Evolutionary conservation across 1,140 invertebrate species (phyloP).

Genomic region (Reticulitermes speratus): DNA sequence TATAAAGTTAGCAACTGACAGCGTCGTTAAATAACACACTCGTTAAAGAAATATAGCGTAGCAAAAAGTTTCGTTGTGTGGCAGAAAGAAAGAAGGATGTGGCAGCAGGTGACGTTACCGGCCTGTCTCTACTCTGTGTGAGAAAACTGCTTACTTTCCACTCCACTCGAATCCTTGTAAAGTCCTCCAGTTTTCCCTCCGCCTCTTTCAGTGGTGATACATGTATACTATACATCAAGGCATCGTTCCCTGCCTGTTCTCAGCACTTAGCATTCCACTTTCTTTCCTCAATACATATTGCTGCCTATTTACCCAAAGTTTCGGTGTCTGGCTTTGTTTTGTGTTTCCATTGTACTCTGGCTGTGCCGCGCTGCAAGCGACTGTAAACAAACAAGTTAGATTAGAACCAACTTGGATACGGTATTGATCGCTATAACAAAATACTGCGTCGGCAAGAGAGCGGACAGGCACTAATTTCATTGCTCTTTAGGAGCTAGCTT

Average conservation of each 20-base stretch:
- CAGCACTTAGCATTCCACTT: not conserved
- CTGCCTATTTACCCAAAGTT: conserved; percentile 25
- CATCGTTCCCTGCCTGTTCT: not conserved
- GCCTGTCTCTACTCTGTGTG: not conserved
- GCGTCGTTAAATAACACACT: no score
- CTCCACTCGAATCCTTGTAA: not conserved
- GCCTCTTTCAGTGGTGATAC: conserved; percentile 13
- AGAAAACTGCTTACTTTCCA: not conserved
- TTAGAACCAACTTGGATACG: conserved; percentile 27
- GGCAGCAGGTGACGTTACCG: no score
- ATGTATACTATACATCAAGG: conserved; percentile 22
- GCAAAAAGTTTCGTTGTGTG: no score
- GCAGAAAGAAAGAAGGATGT: no score
- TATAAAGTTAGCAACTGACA: no score
- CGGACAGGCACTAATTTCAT: not conserved
- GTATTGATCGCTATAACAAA: conserved; percentile 25
- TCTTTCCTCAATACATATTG: conserved; percentile 24
- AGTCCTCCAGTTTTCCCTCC: not conserved
- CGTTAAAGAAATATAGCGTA: no score
- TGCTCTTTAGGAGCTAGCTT: not conserved
- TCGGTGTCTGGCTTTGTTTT: conserved; percentile 27
- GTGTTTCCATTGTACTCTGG: conserved; percentile 25
- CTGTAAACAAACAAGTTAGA: conserved; percentile 30
- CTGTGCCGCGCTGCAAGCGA: not conserved
- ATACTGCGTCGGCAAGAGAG: conserved; percentile 1